Evolutionary conservation across 2,797 vertebrate species (phyloP), one percentile per base, ranked within the genome.

Genomic region (Harpagifer antarcticus): DNA sequence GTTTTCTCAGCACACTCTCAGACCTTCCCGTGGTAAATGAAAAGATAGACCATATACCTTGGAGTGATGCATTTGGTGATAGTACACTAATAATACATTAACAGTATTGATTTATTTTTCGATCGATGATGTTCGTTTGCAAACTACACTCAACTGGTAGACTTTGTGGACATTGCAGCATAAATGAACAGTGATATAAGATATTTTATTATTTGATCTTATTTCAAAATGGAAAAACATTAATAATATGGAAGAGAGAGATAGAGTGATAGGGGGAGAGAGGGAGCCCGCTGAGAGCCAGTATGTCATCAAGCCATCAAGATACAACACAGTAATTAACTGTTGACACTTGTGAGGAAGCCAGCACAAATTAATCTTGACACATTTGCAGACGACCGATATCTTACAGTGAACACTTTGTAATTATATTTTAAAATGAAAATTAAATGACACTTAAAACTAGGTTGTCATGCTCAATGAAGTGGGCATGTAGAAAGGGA

Each of bases 371-470:
- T 99, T 98, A 98, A 99, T 99, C 97, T 96, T 99, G 98, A 99
- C 98, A 99, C 98, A 99, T 99, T 99, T 98, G 97, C 97, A 99
- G 97, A 98, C 96, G 97, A 96, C 96, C 96, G 96, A 97, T 98
- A 99, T 99, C 97, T 98, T 97, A 98, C 97, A 98, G 98, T 96
- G 97, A 98, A 98, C 97, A 97, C 97, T 99, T 98, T 97, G 97
- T 99, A 99, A 99, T 99, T 99, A 99, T 99, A 99, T 99, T 97
- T 98, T 96, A 99, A 98, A 99, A 99, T 98, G 97, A 99, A 99
- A 99, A 99, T 99, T 97, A 99, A 99, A 98, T 98, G 97, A 99
- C 98, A 99, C 97, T 99, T 99, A 98, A 97, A 99, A 97, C 96
- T 96, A 96, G 96, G 96, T 96, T 99, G 98, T 99, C 97, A 98